phyloP scores from a whole-genome alignment of 2,888 invertebrate species.

The Caenorhabditis sp. region DNA sequence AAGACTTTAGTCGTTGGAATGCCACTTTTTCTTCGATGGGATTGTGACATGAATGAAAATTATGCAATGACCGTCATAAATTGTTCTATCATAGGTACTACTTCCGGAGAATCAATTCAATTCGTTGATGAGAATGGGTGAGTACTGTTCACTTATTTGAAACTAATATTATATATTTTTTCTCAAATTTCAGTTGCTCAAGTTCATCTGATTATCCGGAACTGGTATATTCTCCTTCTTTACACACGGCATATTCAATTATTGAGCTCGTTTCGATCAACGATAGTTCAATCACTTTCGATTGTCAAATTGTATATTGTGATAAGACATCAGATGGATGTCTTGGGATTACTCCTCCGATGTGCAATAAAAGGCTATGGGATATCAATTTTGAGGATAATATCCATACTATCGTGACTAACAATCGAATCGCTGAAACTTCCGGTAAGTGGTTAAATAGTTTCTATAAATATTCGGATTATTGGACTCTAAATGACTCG shows the following conservation, averaged over 20 bases:
- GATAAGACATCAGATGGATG: slow-evolving; percentile 65
- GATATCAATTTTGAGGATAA: too few relatives aligned
- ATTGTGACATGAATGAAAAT: slow-evolving; percentile 52
- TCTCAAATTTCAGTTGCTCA: slow-evolving; percentile 57
- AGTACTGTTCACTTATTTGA: slow-evolving; percentile 9
- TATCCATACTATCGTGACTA: too few relatives aligned
- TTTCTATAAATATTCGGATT: too few relatives aligned
- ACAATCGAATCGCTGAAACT: background rate
- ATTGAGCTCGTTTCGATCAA: slow-evolving; percentile 65
- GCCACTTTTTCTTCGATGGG: slow-evolving; percentile 61
- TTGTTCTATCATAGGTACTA: slow-evolving; percentile 47
- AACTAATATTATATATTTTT: background rate
- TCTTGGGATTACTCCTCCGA: slow-evolving; percentile 57
- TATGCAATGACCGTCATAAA: slow-evolving; percentile 42
- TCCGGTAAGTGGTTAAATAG: too few relatives aligned
- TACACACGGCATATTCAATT: slow-evolving; percentile 61
- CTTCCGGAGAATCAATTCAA: slow-evolving; percentile 35
- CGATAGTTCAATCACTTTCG: slow-evolving; percentile 60
- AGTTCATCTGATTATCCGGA: slow-evolving; percentile 58
- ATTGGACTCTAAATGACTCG: too few relatives aligned
- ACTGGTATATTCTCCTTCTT: slow-evolving; percentile 55
- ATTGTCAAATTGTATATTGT: slow-evolving; percentile 67
- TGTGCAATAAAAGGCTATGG: background rate
- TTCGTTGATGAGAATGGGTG: too few relatives aligned
- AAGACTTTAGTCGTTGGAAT: slow-evolving; percentile 51